These are phyloP conservation scores for Glaucidium brasilianum DNA, from an alignment of 2,113 vertebrate genomes.

Conservation along the genomic window DNA sequence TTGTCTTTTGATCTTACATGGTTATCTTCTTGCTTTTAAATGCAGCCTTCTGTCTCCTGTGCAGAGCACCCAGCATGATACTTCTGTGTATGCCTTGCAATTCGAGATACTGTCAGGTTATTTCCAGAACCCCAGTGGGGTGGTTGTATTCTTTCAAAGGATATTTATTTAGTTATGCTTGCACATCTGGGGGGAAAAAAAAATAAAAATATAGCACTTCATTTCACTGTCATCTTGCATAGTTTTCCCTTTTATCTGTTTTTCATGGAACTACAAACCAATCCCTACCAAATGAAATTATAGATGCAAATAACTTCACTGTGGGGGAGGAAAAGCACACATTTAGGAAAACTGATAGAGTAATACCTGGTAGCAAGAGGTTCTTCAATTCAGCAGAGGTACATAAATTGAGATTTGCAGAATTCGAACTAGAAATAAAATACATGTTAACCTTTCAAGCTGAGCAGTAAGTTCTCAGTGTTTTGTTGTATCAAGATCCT, in stretches of 20 bases:
- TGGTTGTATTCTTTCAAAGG: background rate
- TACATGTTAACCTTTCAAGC: background rate
- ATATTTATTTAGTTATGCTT: constrained; percentile 31
- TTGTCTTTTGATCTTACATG: constrained; percentile 30
- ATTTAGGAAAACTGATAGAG: background rate
- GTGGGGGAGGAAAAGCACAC: background rate
- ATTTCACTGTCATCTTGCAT: background rate
- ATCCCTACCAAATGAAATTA: background rate
- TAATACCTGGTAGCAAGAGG: background rate
- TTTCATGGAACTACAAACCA: background rate
- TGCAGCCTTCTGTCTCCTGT: background rate
- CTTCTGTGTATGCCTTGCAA: background rate
- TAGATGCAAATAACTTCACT: background rate
- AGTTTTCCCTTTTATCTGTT: background rate
- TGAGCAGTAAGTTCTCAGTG: background rate
- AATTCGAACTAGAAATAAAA: background rate
- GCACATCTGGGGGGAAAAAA: background rate
- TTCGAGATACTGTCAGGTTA: constrained; percentile 11
- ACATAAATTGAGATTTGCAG: background rate
- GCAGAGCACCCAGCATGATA: background rate
- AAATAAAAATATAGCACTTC: background rate
- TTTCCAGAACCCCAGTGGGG: constrained; percentile 1
- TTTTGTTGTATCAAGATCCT: background rate
- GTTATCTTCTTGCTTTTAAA: constrained; percentile 12
- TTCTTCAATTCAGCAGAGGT: background rate